Evolutionary conservation across 2,113 vertebrate genomes (phyloP).

Genomic region (Hypanus sabinus): DNA sequence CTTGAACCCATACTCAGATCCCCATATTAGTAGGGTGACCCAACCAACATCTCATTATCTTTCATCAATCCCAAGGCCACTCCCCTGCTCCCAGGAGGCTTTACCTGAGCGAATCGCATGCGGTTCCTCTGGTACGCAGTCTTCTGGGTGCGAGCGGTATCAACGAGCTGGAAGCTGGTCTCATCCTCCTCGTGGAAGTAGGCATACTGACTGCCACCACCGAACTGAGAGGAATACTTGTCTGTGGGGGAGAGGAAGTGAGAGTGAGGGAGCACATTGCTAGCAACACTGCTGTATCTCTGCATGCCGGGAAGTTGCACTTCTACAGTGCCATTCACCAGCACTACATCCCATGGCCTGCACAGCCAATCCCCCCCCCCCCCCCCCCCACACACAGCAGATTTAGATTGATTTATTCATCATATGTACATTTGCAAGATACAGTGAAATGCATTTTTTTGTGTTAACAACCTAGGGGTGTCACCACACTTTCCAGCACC

Average conservation of each 20-base stretch:
- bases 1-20: too few relatives aligned
- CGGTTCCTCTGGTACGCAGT: slow-evolving; percentile 96
- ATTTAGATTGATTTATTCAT: too few relatives aligned
- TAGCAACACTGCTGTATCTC: not conserved
- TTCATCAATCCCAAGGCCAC: not conserved
- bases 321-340: not conserved
- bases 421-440: too few relatives aligned
- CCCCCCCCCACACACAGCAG: too few relatives aligned
- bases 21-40: too few relatives aligned
- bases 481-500: too few relatives aligned
- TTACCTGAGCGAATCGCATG: slow-evolving; percentile 94
- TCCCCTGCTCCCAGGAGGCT: not conserved
- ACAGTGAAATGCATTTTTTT: too few relatives aligned
- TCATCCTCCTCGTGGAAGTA: slow-evolving; percentile 98
- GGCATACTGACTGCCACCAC: slow-evolving; percentile 89
- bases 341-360: not conserved
- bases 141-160: slow-evolving; percentile 91
- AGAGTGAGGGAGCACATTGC: not conserved
- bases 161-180: slow-evolving; percentile 93
- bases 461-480: too few relatives aligned
- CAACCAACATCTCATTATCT: too few relatives aligned
- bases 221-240: slow-evolving; percentile 96
- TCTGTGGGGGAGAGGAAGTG: slow-evolving; percentile 52
- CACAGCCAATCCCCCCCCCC: too few relatives aligned
- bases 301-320: not conserved